Evolutionary conservation across 2,113 vertebrate genomes (phyloP), one percentile per base, ranked within the genome.

Genomic region (Stigmatopora argus): DNA sequence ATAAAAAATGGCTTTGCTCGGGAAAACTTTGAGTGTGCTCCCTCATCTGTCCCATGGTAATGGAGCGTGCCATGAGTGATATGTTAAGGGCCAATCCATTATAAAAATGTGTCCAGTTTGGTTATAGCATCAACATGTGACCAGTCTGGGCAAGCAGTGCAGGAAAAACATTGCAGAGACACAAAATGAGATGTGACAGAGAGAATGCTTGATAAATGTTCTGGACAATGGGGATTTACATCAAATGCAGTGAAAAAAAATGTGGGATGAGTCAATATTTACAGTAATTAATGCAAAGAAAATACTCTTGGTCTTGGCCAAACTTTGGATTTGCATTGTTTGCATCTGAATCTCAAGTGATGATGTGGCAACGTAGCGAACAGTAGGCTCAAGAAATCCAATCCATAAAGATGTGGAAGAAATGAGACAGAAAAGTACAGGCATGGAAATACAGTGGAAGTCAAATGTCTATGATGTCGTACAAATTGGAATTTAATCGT

Each of bases 111-210:
- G 58, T 60, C 35, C n/a, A 44, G 58, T 44, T 60, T n/a, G 14
- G 18, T 60, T 41, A 60, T 34, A 60, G n/a, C 58, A 60, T 60
- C 58, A 60, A 60, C 35, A 60, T 60, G 58, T 60, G 35, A 19
- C 58, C 58, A 21, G 58, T 44, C 35, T 60, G 58, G 58, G 34
- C n/a, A 60, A 21, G 58, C 38, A 60, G 38, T 38, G 4, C 35
- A 60, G 44, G 38, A 14, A 60, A 44, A 60, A 60, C 38, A 45
- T 19, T 7, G 38, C 13, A 45, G 59, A 60, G 35, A n/a, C 23
- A 31, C 35, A 44, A 41, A 59, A 59, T 59, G 18, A 59, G 34
- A 56, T 13, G 53, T 31, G 53, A 56, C 53, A 31, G 53, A 2
- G 34, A 4, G 17, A 59, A 59, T 4, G 19, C 41, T 60, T 60